Percentiles rank a stretch among this genome's conserved stretches.
Conservation (phyloP, 2,888 invertebrate genomes). For the Hyppa rectilinea region DNA sequence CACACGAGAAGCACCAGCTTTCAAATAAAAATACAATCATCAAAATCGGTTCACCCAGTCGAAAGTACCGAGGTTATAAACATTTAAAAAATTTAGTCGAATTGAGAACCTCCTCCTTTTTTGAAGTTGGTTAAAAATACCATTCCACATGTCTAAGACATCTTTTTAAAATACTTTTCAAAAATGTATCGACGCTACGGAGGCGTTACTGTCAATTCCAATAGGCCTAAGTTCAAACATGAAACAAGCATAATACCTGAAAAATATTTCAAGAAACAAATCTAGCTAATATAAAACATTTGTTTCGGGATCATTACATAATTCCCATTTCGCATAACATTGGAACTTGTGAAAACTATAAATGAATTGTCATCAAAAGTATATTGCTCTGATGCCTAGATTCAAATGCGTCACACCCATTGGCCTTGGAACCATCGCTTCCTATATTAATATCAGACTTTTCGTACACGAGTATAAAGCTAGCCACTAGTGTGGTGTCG, state of each 20-base stretch:
- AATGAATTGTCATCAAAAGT: constrained; percentile 37
- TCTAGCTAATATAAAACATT: neutral
- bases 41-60: too few relatives aligned
- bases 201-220: neutral
- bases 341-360: constrained; percentile 31
- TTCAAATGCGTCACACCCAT: constrained; percentile 49
- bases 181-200: neutral
- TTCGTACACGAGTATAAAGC: constrained; percentile 31
- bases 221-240: neutral
- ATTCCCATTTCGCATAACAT: constrained; percentile 11
- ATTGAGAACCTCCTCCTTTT: too few relatives aligned
- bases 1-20: too few relatives aligned
- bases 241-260: too few relatives aligned
- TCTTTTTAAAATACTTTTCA: too few relatives aligned
- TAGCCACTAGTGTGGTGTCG: constrained; percentile 36
- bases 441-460: constrained; percentile 61
- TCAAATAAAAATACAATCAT: too few relatives aligned
- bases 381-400: constrained; percentile 31
- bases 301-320: constrained; percentile 10
- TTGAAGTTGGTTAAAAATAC: too few relatives aligned
- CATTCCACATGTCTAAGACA: too few relatives aligned
- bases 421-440: constrained; percentile 63
- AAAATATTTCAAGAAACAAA: neutral
- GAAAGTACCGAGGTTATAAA: too few relatives aligned
- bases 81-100: too few relatives aligned